Conservation (phyloP, 2,888 invertebrate species). For the Brachyopa scutellaris region DNA sequence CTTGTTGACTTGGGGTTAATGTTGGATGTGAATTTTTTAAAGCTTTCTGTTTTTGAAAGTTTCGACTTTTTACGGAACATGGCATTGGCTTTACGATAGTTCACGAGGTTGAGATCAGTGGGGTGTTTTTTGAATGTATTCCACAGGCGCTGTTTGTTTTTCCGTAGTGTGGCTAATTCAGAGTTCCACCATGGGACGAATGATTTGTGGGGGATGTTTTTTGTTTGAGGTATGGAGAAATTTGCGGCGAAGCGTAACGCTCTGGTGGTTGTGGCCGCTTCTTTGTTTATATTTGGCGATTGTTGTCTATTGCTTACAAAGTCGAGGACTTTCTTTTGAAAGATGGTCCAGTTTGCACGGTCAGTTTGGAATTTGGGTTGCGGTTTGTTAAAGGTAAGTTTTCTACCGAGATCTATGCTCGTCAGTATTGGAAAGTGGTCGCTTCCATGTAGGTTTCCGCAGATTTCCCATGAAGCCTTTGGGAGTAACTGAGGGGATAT, state of each 20-base stretch:
- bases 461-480: constrained; percentile 28
- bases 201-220: neutral
- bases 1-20: constrained; percentile 31
- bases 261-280: neutral
- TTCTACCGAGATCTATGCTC: neutral
- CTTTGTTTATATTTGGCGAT: neutral
- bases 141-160: neutral
- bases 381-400: neutral
- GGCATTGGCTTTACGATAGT: neutral
- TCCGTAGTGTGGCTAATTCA: neutral
- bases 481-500: constrained; percentile 32
- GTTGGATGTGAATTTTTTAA: constrained; percentile 40
- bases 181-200: constrained; percentile 10
- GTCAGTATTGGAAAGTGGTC: constrained; percentile 14
- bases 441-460: constrained; percentile 37
- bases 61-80: neutral
- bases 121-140: constrained; percentile 5
- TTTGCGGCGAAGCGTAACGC: neutral
- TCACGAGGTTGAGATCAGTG: neutral
- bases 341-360: neutral
- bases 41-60: constrained; percentile 2
- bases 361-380: neutral
- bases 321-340: neutral
- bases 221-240: neutral
- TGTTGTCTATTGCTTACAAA: neutral